Evolutionary conservation across 2,888 invertebrate genomes (phyloP).

Genomic region (Stenodera caucasica): DNA sequence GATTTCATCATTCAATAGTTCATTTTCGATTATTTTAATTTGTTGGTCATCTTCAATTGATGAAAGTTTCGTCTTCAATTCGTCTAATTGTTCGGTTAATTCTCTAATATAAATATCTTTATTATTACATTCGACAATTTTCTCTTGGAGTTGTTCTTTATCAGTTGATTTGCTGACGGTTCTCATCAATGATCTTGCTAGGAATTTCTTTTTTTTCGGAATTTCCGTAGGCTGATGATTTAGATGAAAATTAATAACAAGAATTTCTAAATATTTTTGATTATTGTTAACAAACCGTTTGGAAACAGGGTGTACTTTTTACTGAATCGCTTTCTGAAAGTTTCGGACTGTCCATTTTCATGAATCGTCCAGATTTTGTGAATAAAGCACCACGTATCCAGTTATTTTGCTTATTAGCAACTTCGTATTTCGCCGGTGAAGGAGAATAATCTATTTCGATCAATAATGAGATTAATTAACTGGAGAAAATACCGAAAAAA

Average conservation of each 20-base stretch:
- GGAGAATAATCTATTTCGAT: constrained; percentile 55
- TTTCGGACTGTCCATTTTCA: constrained; percentile 50
- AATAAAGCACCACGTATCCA: constrained; percentile 51
- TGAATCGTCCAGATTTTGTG: constrained; percentile 52
- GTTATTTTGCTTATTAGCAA: constrained; percentile 52
- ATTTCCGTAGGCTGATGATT: constrained; percentile 46
- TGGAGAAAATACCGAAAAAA: constrained; percentile 11
- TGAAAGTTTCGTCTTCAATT: constrained; percentile 56
- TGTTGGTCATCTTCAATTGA: constrained; percentile 48
- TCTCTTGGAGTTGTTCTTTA: constrained; percentile 57
- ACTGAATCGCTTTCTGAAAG: constrained; percentile 39
- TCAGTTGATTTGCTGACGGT: constrained; percentile 23
- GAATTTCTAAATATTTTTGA: too few species aligned
- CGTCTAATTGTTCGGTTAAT: constrained; percentile 58
- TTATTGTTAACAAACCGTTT: constrained; percentile 42
- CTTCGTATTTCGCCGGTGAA: constrained; percentile 59
- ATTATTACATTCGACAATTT: constrained; percentile 59
- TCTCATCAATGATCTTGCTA: constrained; percentile 28
- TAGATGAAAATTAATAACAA: constrained; percentile 21
- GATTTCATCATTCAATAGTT: constrained; percentile 54
- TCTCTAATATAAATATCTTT: constrained; percentile 59
- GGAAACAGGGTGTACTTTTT: constrained; percentile 46
- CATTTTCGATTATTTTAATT: constrained; percentile 51
- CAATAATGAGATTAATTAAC: constrained; percentile 9
- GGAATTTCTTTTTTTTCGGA: constrained; percentile 41